These are phyloP conservation scores for Periplaneta americana DNA, from an alignment of 1,140 invertebrate species.

Conservation along the genomic window DNA sequence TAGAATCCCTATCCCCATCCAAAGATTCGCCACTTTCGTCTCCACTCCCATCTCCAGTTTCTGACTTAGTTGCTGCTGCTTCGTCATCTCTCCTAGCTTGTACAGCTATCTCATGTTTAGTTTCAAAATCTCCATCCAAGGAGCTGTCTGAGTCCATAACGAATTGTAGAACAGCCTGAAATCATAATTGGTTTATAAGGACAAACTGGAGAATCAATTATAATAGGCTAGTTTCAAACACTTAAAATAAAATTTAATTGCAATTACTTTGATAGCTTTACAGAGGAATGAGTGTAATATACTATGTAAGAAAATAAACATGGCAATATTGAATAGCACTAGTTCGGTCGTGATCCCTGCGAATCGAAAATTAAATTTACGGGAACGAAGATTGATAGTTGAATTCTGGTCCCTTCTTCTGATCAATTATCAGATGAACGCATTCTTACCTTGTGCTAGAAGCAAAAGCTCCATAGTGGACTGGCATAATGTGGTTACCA, in stretches of 20 bases:
- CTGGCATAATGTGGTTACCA: conserved; percentile 18
- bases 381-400: background rate
- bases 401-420: conserved; percentile 11
- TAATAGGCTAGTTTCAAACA: background rate
- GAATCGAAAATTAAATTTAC: background rate
- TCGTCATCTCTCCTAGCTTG: background rate
- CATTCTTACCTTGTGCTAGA: conserved; percentile 16
- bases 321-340: background rate
- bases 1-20: background rate
- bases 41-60: background rate
- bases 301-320: background rate
- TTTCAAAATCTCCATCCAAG: conserved; percentile 19
- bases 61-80: background rate
- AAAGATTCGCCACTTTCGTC: background rate
- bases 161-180: conserved; percentile 5
- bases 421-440: conserved; percentile 6
- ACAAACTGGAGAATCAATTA: background rate
- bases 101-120: conserved; percentile 3
- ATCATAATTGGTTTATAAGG: background rate
- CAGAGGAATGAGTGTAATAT: background rate
- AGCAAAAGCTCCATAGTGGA: conserved; percentile 16
- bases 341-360: background rate
- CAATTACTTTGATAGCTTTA: background rate
- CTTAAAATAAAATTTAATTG: background rate
- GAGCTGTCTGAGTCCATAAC: conserved; percentile 20